Conservation (phyloP, 2,797 vertebrate genomes). For the Syndactyla subalaris region DNA sequence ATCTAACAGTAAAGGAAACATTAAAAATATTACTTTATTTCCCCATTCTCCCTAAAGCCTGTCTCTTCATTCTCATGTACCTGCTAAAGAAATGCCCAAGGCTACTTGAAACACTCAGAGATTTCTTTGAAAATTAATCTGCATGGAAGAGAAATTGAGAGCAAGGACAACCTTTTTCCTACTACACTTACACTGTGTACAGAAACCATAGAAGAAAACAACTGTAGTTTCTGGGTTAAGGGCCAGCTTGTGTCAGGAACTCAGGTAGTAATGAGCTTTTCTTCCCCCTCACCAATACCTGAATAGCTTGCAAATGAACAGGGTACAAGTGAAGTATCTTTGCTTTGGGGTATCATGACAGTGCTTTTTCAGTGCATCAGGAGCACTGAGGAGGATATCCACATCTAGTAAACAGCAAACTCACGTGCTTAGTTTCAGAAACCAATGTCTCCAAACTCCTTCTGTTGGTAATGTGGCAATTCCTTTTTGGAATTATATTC, state of each 20-base stretch:
- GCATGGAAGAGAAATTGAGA: background rate
- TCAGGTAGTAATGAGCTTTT: background rate
- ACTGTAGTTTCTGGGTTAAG: background rate
- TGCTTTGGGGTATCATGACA: fast-evolving
- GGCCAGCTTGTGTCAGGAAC: background rate
- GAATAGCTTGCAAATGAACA: background rate
- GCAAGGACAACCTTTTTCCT: background rate
- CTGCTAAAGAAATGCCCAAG: background rate
- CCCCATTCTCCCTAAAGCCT: background rate
- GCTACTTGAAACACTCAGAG: background rate
- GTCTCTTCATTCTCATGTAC: background rate
- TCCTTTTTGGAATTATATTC: background rate
- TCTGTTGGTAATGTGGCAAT: background rate
- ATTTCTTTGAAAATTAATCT: conserved; percentile 1
- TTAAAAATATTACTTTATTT: background rate
- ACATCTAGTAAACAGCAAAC: background rate
- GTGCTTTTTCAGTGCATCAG: background rate
- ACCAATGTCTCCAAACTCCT: background rate
- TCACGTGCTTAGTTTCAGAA: background rate
- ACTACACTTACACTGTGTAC: background rate
- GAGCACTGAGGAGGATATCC: background rate
- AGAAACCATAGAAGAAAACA: background rate
- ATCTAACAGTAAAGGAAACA: background rate
- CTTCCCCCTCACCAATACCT: background rate
- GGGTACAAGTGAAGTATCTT: background rate